phyloP scores from a whole-genome alignment of 2,888 invertebrate genomes.

The Hirtodrosophila confusa region DNA sequence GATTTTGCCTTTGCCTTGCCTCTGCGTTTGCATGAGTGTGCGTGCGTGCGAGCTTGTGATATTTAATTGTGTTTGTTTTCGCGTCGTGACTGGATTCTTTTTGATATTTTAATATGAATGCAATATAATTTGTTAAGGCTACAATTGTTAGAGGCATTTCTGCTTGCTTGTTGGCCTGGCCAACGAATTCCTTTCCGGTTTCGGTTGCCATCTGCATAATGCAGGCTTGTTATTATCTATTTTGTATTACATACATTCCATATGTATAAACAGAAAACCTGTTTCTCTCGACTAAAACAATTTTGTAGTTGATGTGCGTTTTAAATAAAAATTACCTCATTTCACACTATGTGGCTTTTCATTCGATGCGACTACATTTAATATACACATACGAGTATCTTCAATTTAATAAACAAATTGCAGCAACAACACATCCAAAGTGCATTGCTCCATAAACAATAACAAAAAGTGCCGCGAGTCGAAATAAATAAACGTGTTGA shows the following conservation, averaged over 20 bases:
- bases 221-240: slow-evolving; percentile 37
- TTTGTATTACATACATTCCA: slow-evolving; percentile 1
- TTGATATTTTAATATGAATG: slow-evolving; percentile 38
- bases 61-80: slow-evolving; percentile 37
- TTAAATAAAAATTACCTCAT: slow-evolving; percentile 72
- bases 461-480: slow-evolving; percentile 39
- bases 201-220: slow-evolving; percentile 9
- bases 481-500: slow-evolving; percentile 38
- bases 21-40: slow-evolving; percentile 33
- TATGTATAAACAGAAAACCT: slow-evolving; percentile 35
- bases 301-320: slow-evolving; percentile 39
- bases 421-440: slow-evolving; percentile 15
- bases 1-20: slow-evolving; percentile 23
- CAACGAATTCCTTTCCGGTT: slow-evolving; percentile 28
- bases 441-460: slow-evolving; percentile 31
- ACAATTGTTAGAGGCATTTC: neutral
- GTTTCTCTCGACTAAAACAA: slow-evolving; percentile 46
- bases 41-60: slow-evolving; percentile 23
- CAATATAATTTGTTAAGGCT: slow-evolving; percentile 18
- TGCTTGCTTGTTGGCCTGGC: slow-evolving; percentile 6
- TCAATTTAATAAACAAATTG: slow-evolving; percentile 1
- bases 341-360: slow-evolving; percentile 53
- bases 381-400: slow-evolving; percentile 2
- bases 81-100: slow-evolving; percentile 47
- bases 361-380: slow-evolving; percentile 9